These are phyloP conservation scores for Sweltsa coloradensis DNA, from an alignment of 1,140 invertebrate species.

Conservation along the genomic window DNA sequence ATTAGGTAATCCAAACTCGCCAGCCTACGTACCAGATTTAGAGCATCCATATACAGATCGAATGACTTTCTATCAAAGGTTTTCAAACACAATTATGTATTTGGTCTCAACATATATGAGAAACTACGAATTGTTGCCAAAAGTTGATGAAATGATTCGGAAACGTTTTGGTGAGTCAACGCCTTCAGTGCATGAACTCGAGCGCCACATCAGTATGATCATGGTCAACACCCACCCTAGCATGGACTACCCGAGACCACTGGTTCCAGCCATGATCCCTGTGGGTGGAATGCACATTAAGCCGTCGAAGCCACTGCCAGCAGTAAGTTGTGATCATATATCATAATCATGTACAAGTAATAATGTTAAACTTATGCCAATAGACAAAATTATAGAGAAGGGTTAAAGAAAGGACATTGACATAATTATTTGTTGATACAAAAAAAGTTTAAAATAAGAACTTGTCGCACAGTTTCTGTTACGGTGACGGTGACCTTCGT, in stretches of 20 bases:
- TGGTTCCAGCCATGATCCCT: slow-evolving; percentile 38
- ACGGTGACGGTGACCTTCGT: too few species aligned
- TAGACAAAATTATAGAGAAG: too few species aligned
- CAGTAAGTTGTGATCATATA: slow-evolving; percentile 20
- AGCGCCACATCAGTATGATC: slow-evolving; percentile 26
- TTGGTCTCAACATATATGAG: background rate
- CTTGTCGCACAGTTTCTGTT: too few species aligned
- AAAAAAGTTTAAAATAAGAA: too few species aligned
- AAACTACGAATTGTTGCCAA: slow-evolving; percentile 2
- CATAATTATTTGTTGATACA: too few species aligned
- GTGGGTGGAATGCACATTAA: slow-evolving; percentile 44
- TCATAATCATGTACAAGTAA: background rate
- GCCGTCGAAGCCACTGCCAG: slow-evolving; percentile 22
- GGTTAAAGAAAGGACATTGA: too few species aligned
- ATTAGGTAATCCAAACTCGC: slow-evolving; percentile 25
- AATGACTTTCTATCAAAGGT: slow-evolving; percentile 24
- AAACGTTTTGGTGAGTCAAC: slow-evolving; percentile 9
- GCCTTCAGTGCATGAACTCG: slow-evolving; percentile 22
- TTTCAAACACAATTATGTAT: slow-evolving; percentile 1
- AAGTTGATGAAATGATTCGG: slow-evolving; percentile 14
- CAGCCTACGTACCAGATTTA: slow-evolving; percentile 28
- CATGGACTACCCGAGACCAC: slow-evolving; percentile 29
- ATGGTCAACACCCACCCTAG: slow-evolving; percentile 36
- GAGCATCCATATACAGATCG: slow-evolving; percentile 24
- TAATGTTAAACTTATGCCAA: too few species aligned